Evolutionary conservation across 2,113 vertebrate genomes (phyloP).

Genomic region (Antennarius striatus): DNA sequence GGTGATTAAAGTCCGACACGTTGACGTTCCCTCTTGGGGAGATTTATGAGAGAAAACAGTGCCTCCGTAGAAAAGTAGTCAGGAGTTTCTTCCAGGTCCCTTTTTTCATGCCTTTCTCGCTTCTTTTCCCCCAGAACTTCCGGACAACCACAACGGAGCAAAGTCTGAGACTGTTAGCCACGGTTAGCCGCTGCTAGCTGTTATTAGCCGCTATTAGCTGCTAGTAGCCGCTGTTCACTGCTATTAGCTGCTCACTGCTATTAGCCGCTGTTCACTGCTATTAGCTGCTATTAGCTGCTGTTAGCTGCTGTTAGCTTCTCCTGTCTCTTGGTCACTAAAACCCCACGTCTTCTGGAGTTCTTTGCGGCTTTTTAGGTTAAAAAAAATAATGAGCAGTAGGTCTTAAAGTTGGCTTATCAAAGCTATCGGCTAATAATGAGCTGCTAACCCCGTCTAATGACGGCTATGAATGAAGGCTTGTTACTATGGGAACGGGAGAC

Average conservation of each 20-base stretch:
- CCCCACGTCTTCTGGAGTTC: neutral
- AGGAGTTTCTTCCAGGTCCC: slow-evolving; percentile 21
- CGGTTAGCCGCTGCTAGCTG: neutral
- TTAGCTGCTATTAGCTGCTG: too few species aligned
- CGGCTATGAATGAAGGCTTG: slow-evolving; percentile 26
- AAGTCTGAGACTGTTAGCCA: slow-evolving; percentile 19
- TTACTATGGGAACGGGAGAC: slow-evolving; percentile 74
- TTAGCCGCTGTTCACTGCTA: too few species aligned
- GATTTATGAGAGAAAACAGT: neutral
- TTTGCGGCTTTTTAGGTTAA: neutral
- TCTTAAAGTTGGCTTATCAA: neutral
- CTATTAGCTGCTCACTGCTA: too few species aligned
- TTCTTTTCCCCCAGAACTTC: slow-evolving; percentile 66
- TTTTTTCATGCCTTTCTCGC: slow-evolving; percentile 64
- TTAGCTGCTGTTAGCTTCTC: neutral
- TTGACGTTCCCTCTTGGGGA: neutral
- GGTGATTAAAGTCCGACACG: neutral
- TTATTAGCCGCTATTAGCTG: neutral
- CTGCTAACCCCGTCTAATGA: slow-evolving; percentile 21
- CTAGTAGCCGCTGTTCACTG: too few species aligned
- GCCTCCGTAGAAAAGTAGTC: slow-evolving; percentile 2
- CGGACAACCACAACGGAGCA: slow-evolving; percentile 58
- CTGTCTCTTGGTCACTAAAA: neutral
- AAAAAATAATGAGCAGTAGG: neutral
- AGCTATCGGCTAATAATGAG: neutral